phyloP scores from a whole-genome alignment of 2,888 invertebrate species.

The Aphrophora alni region DNA sequence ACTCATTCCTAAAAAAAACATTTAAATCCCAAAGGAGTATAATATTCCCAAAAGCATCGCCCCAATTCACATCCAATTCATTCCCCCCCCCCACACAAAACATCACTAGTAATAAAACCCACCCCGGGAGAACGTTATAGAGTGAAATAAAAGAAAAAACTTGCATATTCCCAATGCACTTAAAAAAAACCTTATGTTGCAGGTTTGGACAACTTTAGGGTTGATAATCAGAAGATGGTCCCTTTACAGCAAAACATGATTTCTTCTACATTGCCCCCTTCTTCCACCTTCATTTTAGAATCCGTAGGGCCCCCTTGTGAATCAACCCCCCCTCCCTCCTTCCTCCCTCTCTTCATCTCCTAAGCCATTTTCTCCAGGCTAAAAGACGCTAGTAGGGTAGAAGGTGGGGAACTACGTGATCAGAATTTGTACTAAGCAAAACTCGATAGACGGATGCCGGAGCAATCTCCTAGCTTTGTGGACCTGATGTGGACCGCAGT shows the following conservation, averaged over 20 bases:
- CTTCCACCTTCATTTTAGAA: conserved; percentile 36
- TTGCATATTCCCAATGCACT: conserved; percentile 33
- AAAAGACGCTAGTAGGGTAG: conserved; percentile 41
- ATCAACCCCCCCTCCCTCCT: conserved; percentile 23
- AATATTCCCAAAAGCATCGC: conserved; percentile 22
- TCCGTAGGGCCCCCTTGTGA: conserved; percentile 36
- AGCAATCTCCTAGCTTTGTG: not conserved
- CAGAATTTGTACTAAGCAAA: conserved; percentile 40
- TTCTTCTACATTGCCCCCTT: conserved; percentile 36
- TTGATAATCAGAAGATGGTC: conserved; percentile 31
- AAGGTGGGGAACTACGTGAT: conserved; percentile 42
- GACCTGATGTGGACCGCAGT: not conserved
- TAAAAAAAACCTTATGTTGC: conserved; percentile 26
- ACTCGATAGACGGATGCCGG: conserved; percentile 31
- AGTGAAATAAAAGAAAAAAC: conserved; percentile 35
- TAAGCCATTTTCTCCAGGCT: conserved; percentile 47
- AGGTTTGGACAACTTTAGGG: conserved; percentile 26
- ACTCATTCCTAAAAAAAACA: not conserved
- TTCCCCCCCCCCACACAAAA: conserved; percentile 32
- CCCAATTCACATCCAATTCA: conserved; percentile 39
- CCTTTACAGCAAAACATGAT: conserved; percentile 42
- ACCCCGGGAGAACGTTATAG: conserved; percentile 7
- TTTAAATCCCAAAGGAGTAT: not conserved
- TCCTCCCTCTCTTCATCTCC: conserved; percentile 15
- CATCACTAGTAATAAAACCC: conserved; percentile 24